Evolutionary conservation across 2,888 invertebrate genomes (phyloP).

Genomic region (Tinea semifulvella): DNA sequence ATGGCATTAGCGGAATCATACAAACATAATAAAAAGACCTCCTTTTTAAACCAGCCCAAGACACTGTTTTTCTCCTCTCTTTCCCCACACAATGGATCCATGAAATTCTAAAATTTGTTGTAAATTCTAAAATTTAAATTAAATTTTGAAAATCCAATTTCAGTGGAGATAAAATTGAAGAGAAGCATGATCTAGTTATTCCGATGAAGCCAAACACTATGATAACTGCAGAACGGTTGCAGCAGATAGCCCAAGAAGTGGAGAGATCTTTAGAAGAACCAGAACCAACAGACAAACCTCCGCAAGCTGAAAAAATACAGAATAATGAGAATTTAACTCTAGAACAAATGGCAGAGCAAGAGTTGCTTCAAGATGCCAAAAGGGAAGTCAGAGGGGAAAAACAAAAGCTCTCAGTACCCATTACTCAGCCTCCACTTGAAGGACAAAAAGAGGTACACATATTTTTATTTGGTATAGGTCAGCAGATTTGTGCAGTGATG

Average conservation of each 20-base stretch:
- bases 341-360: constrained; percentile 78
- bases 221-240: constrained; percentile 56
- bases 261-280: constrained; percentile 59
- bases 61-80: too few species aligned
- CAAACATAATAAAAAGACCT: too few species aligned
- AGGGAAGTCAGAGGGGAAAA: constrained; percentile 40
- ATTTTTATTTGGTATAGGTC: too few species aligned
- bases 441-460: constrained; percentile 69
- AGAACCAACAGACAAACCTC: constrained; percentile 35
- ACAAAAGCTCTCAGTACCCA: constrained; percentile 62
- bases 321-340: constrained; percentile 39
- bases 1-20: too few species aligned
- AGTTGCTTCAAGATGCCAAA: constrained; percentile 71
- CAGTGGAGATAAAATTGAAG: constrained; percentile 62
- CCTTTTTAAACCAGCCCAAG: too few species aligned
- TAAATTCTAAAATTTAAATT: too few species aligned
- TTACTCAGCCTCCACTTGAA: constrained; percentile 58
- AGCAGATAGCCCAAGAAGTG: constrained; percentile 56
- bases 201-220: constrained; percentile 69
- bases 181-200: constrained; percentile 70
- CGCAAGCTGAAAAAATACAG: constrained; percentile 54
- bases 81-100: too few species aligned
- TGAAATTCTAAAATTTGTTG: too few species aligned
- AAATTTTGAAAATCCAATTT: constrained; percentile 23
- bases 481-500: too few species aligned